Percentiles rank a stretch among this genome's conserved stretches.
These are phyloP conservation scores for Caenorhabditis drosophilae DNA, from an alignment of 2,888 invertebrate genomes.

Conservation along the genomic window DNA sequence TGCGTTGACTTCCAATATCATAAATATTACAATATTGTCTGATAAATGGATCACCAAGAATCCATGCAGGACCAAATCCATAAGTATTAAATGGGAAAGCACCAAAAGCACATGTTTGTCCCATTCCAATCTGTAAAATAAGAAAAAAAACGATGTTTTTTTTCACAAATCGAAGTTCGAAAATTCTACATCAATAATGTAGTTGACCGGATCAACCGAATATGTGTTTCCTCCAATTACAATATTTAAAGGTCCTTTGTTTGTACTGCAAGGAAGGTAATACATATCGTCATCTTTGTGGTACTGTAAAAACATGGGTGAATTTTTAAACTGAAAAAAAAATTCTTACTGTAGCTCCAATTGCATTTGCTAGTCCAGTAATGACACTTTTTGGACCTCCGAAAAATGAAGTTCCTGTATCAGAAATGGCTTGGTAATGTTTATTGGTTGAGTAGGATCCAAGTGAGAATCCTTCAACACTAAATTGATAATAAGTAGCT, in stretches of 20 bases:
- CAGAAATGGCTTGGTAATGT: constrained; percentile 17
- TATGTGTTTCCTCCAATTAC: constrained; percentile 35
- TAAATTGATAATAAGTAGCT: constrained; percentile 32
- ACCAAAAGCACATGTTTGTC: constrained; percentile 16
- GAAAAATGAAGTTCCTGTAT: constrained; percentile 23
- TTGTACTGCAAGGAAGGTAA: constrained; percentile 5
- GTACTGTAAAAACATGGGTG: constrained; percentile 4
- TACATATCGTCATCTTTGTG: constrained; percentile 2
- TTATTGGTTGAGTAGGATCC: constrained; percentile 4
- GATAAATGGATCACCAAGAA: constrained; percentile 55
- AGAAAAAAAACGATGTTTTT: too few species aligned
- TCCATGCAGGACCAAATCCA: constrained; percentile 43
- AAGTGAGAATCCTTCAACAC: constrained; percentile 4
- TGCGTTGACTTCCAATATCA: constrained; percentile 29
- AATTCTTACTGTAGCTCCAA: constrained; percentile 16
- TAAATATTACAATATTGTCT: constrained; percentile 37
- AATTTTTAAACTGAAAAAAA: neutral
- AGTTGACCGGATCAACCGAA: constrained; percentile 38
- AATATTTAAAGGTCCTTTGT: constrained; percentile 18
- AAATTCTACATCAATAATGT: constrained; percentile 7
- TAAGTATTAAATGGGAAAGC: constrained; percentile 31
- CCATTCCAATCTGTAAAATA: neutral
- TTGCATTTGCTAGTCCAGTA: constrained; percentile 11
- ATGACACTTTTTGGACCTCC: constrained; percentile 6
- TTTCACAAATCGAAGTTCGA: too few species aligned